phyloP scores from a whole-genome alignment of 2,888 invertebrate species.

The Drosophila multiciliata region DNA sequence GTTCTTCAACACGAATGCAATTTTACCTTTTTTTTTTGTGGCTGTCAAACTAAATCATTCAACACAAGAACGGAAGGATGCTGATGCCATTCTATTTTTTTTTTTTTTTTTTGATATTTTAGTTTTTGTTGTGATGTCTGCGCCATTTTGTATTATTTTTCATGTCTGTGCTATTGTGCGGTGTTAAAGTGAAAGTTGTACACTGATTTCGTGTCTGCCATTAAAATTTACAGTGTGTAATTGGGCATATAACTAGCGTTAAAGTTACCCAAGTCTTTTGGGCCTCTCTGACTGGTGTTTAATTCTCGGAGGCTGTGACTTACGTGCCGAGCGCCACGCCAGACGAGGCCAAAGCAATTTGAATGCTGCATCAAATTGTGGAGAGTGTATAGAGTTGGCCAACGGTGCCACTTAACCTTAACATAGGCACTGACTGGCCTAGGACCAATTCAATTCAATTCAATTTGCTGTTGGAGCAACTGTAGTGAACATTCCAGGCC shows the following conservation, averaged over 20 bases:
- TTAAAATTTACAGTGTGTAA: conserved; percentile 52
- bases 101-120: conserved; percentile 7
- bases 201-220: conserved; percentile 26
- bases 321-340: conserved; percentile 16
- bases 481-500: conserved; percentile 63
- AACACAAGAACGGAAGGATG: conserved; percentile 66
- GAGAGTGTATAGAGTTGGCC: conserved; percentile 29
- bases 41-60: conserved; percentile 41
- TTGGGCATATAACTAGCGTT: conserved; percentile 59
- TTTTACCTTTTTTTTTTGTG: conserved; percentile 17
- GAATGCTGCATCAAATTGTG: conserved; percentile 52
- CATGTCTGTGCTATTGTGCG: conserved; percentile 59
- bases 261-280: conserved; percentile 14
- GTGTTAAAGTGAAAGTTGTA: conserved; percentile 68
- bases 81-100: conserved; percentile 20
- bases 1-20: conserved; percentile 8
- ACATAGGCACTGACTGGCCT: conserved; percentile 28
- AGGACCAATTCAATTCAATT: conserved; percentile 34
- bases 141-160: conserved; percentile 54
- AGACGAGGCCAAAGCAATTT: conserved; percentile 35
- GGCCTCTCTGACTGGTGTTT: conserved; percentile 6
- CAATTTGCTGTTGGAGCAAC: conserved; percentile 31
- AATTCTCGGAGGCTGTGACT: conserved; percentile 3
- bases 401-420: conserved; percentile 75
- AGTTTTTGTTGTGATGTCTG: conserved; percentile 28